These are phyloP conservation scores for Sarcophaga rosellei DNA, from an alignment of 2,888 invertebrate genomes.

Conservation along the genomic window DNA sequence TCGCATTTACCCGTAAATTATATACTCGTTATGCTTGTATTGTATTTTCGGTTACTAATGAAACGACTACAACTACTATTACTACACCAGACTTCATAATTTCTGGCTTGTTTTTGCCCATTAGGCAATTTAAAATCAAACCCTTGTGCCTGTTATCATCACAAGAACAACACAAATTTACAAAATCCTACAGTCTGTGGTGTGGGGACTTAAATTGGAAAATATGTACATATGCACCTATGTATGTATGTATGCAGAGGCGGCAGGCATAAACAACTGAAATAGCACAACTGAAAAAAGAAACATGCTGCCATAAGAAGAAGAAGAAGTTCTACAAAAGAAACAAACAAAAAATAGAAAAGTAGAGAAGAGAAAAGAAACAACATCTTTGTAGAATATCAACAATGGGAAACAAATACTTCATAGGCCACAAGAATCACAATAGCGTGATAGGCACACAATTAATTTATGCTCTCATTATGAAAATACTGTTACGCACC, in stretches of 20 bases:
- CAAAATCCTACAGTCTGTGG: not conserved
- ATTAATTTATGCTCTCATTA: slow-evolving; percentile 77
- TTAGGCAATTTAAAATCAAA: slow-evolving; percentile 56
- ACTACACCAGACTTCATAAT: slow-evolving; percentile 23
- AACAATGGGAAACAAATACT: too few species aligned
- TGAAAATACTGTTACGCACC: slow-evolving; percentile 54
- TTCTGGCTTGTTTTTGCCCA: slow-evolving; percentile 47
- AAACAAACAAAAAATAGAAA: too few species aligned
- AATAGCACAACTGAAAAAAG: too few species aligned
- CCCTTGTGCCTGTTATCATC: not conserved
- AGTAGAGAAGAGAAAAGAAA: too few species aligned
- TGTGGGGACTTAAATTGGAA: slow-evolving; percentile 21
- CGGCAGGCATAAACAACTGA: too few species aligned
- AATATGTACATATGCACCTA: slow-evolving; percentile 15
- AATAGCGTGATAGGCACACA: slow-evolving; percentile 59
- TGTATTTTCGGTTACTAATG: slow-evolving; percentile 2
- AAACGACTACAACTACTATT: not conserved
- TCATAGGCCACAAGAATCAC: too few species aligned
- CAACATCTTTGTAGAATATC: too few species aligned
- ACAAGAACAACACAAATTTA: not conserved
- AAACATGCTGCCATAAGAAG: too few species aligned
- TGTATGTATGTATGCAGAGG: not conserved
- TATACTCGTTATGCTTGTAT: not conserved
- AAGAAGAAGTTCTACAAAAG: too few species aligned
- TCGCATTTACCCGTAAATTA: not conserved